These are phyloP conservation scores for Murina feae DNA, from an alignment of 2,113 vertebrate genomes.

Conservation along the genomic window DNA sequence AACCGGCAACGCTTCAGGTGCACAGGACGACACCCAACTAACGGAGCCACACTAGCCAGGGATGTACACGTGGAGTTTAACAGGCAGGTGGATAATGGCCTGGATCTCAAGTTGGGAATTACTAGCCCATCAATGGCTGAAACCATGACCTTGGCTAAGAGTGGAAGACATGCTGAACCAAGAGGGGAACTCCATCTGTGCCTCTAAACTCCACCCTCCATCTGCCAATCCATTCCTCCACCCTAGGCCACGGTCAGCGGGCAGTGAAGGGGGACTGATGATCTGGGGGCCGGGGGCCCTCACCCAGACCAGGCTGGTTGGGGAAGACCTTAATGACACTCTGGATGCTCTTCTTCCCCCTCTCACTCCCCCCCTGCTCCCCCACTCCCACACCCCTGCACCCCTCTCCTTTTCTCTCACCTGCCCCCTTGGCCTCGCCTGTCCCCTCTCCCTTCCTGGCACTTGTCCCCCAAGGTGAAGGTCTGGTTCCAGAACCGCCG, in stretches of 20 bases:
- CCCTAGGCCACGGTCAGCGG: background rate
- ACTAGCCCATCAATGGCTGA: background rate
- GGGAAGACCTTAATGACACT: background rate
- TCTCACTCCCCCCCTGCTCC: background rate
- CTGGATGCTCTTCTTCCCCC: background rate
- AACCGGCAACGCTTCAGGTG: no score
- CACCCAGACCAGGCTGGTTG: background rate
- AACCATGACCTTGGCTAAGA: background rate
- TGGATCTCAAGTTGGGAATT: background rate
- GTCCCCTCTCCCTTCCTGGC: background rate
- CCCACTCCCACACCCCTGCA: background rate
- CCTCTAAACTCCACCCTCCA: background rate
- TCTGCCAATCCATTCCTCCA: background rate
- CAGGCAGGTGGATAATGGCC: background rate
- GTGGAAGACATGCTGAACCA: background rate
- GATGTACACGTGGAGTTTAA: no score
- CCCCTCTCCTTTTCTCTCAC: background rate
- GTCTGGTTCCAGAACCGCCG: conserved; percentile 98
- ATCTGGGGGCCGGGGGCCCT: background rate
- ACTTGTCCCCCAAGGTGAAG: conserved; percentile 85
- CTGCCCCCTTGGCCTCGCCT: background rate
- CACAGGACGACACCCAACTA: no score
- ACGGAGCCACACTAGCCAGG: no score
- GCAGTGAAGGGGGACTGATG: background rate
- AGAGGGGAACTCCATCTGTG: background rate